phyloP scores from a whole-genome alignment of 2,113 vertebrate genomes.

The Pseudolaguvia tuberculata region DNA sequence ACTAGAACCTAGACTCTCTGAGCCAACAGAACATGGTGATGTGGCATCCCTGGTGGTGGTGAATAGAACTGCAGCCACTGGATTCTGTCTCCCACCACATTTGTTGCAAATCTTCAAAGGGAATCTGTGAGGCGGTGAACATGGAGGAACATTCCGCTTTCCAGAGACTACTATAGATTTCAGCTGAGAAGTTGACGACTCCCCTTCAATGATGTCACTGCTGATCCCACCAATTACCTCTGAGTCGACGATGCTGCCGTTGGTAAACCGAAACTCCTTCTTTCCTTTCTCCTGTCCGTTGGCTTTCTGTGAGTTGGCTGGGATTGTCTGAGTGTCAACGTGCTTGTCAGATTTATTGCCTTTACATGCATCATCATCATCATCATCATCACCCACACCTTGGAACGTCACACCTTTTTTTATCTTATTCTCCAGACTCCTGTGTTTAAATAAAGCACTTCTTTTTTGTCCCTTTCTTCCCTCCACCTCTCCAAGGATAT shows the following conservation, averaged over 20 bases:
- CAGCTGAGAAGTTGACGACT: conserved; percentile 23
- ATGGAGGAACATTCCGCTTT: conserved; percentile 42
- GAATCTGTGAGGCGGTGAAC: conserved; percentile 39
- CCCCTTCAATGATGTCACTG: conserved; percentile 49
- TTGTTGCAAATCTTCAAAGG: conserved; percentile 59
- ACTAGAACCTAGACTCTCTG: conserved; percentile 17
- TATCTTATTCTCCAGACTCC: conserved; percentile 59
- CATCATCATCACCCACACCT: conserved; percentile 54
- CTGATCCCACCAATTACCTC: conserved; percentile 68
- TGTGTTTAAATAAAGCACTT: conserved; percentile 62
- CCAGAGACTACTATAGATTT: conserved; percentile 43
- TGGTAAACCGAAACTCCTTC: conserved; percentile 57
- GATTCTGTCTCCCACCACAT: conserved; percentile 59
- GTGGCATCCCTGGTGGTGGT: conserved; percentile 11
- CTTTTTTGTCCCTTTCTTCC: conserved; percentile 57
- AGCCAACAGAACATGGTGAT: conserved; percentile 15
- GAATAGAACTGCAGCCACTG: conserved; percentile 23
- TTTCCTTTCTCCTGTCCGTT: conserved; percentile 49
- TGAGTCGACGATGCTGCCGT: conserved; percentile 70
- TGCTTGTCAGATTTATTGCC: conserved; percentile 46
- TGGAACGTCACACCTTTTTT: conserved; percentile 73
- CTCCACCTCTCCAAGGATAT: conserved; percentile 49
- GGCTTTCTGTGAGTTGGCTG: conserved; percentile 54
- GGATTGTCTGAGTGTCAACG: conserved; percentile 54
- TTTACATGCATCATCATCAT: conserved; percentile 51